Base-by-base conservation (phyloP, 2,113 vertebrate genomes). In the Syngnathus floridae region DNA sequence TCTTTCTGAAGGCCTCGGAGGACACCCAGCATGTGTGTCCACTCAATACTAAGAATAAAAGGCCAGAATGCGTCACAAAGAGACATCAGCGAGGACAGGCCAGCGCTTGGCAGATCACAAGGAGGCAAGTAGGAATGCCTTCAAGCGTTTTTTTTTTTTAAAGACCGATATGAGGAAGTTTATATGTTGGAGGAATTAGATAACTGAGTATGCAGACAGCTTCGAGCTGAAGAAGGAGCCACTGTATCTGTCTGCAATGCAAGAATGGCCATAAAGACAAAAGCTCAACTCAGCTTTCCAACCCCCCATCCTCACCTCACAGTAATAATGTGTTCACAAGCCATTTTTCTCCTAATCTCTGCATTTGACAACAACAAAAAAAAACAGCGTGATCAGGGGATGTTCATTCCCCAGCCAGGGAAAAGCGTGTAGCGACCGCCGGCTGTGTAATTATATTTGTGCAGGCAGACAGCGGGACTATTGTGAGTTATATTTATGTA, bases 231-330 rank as follows among this genome's bases (percentile, higher is more conserved):
- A 70, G 62, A 22, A 51, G 13, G 37, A 60, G 19, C 38, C 38
- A 5, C 1, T 52, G 51, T 26, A 52, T 52, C 69, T 61, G 61
- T 71, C 77, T 82, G 76, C 71, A 80, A 77, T 62, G 26, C 3
- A 62, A 69, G 73, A 70, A 81, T 69, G 14, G 76, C 86, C 77
- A 76, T 80, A 73, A 81, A 83, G 83, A 84, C 65, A 77, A 76
- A 69, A 78, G 80, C 68, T 72, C 74, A 61, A 64, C 51, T 70
- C 60, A 61, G 83, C 76, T 71, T 78, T 77, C 82, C 69, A 77
- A 78, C 76, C 65, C 72, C 72, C 61, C 75, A 49, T 65, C 74
- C 78, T 67, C 77, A 46, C 48, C 26, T 56, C 13, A 48, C 0
- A 26, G 22, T 14, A 36, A 45, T 38, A 26, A 65, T 51, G n/a